Base-by-base conservation (phyloP, 2,113 vertebrate genomes). In the Macrotis lagotis region DNA sequence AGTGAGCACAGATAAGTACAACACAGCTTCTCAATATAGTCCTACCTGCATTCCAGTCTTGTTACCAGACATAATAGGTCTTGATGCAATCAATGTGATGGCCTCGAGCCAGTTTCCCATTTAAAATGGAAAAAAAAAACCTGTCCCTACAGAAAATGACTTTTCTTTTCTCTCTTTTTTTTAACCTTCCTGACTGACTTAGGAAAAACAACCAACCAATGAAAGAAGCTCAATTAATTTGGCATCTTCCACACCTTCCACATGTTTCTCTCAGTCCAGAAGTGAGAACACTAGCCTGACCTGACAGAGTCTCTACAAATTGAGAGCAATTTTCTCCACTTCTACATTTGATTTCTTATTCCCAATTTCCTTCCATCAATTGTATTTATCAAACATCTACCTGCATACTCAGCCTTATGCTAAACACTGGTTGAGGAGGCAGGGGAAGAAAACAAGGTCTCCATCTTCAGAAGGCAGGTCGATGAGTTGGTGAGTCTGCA, bases 91-190 rank as follows among this genome's bases (percentile, higher is more conserved):
- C 93, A 16, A 95, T 74, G 90, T 90, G 25, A 44, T 93, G 92
- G 50, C 25, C 48, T 55, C 0, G 0, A 37, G 4, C 25, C 94
- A 24, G 0, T 96, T 96, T 97, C 66, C n/a, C 16, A 44, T 83
- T 44, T 8, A 44, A 44, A 83, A 91, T 48, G 0, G 91, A 51
- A 52, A 48, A 88, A 8, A 31, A 37, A 96, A 24, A 59, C 94
- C 91, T 96, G 44, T 91, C 83, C 25, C 95, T 22, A 83, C 1
- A 96, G 91, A 93, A 94, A 97, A 98, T 25, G n/a, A 9, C 88
- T 66, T 48, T 92, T 44, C 2, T 7, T 8, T 3, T 28, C 10
- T n/a, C 24, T 95, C n/a, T 25, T 88, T 47, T 48, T 91, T 96
- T 91, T 53, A 92, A 91, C 16, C 28, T 95, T 89, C 3, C 93